Percentiles rank a stretch among this genome's conserved stretches.
These are phyloP conservation scores for Sebastes taczanowskii DNA, from an alignment of 2,797 vertebrate species.

Conservation along the genomic window DNA sequence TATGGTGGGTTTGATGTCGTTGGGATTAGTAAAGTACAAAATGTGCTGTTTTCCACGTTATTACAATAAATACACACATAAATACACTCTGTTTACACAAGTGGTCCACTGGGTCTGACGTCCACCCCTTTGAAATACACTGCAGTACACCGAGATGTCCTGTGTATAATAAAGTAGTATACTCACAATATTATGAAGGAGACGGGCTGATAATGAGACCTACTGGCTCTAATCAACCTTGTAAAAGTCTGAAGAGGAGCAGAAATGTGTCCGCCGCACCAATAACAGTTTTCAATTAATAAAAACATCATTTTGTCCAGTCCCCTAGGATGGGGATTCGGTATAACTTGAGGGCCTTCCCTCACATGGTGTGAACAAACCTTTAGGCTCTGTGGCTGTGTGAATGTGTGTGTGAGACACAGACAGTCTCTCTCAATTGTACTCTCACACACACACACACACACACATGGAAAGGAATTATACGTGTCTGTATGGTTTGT, in stretches of 20 bases:
- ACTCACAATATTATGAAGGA: constrained; percentile 53
- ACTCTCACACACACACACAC: not conserved
- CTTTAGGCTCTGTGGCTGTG: constrained; percentile 33
- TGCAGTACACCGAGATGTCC: constrained; percentile 21
- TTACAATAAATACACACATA: constrained; percentile 52
- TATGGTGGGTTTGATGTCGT: constrained; percentile 37
- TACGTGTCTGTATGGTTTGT: constrained; percentile 96
- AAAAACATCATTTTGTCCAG: constrained; percentile 89
- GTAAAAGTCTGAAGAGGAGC: constrained; percentile 83
- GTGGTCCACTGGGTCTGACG: constrained; percentile 46
- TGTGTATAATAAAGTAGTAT: constrained; percentile 53
- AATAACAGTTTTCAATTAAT: constrained; percentile 96
- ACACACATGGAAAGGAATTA: constrained; percentile 60
- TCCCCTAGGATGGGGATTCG: constrained; percentile 90
- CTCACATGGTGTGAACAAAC: constrained; percentile 83
- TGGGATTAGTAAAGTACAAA: constrained; percentile 55
- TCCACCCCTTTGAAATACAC: constrained; percentile 24
- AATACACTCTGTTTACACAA: constrained; percentile 28
- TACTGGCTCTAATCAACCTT: constrained; percentile 72
- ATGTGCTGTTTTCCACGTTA: constrained; percentile 47
- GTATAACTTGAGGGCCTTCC: constrained; percentile 90
- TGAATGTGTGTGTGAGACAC: constrained; percentile 15
- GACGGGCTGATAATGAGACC: constrained; percentile 69
- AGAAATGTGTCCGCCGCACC: constrained; percentile 83
- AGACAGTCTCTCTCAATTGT: constrained; percentile 23